Evolutionary conservation across 2,113 vertebrate species (phyloP).

Genomic region (Hyperopisus bebe): DNA sequence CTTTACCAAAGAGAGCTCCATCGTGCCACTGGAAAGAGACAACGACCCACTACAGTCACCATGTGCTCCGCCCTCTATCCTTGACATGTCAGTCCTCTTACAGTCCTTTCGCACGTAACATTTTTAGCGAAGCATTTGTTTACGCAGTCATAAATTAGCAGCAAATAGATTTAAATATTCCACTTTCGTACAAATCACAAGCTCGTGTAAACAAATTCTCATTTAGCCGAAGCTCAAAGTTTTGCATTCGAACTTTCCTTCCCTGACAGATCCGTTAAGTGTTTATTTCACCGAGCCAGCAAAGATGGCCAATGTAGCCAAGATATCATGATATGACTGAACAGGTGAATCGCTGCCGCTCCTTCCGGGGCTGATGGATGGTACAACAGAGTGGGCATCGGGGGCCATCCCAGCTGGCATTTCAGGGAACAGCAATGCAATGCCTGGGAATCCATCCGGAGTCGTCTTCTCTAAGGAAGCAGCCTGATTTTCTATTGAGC

Average conservation of each 20-base stretch:
- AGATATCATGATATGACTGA: not conserved
- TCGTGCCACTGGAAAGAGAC: not conserved
- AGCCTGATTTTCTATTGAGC: not conserved
- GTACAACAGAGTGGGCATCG: not conserved
- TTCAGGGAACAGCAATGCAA: not conserved
- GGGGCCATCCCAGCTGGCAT: not conserved
- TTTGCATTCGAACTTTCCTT: not conserved
- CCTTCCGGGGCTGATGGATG: not conserved
- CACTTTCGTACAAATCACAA: not conserved
- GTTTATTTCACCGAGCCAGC: not conserved
- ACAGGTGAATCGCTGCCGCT: not conserved
- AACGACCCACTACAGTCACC: not conserved
- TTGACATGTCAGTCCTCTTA: not conserved
- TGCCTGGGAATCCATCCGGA: not conserved
- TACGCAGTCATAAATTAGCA: not conserved
- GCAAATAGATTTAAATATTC: not conserved
- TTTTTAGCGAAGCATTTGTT: not conserved
- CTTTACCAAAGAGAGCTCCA: not conserved
- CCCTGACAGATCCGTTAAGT: not conserved
- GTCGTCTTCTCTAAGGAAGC: not conserved
- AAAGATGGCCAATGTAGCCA: not conserved
- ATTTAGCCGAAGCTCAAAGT: not conserved
- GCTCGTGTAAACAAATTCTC: not conserved
- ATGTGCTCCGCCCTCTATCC: not conserved
- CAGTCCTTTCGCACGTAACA: not conserved